Evolutionary conservation across 2,113 vertebrate species (phyloP), one percentile per base, ranked within the genome.

Genomic region (Aviceda subcristata): DNA sequence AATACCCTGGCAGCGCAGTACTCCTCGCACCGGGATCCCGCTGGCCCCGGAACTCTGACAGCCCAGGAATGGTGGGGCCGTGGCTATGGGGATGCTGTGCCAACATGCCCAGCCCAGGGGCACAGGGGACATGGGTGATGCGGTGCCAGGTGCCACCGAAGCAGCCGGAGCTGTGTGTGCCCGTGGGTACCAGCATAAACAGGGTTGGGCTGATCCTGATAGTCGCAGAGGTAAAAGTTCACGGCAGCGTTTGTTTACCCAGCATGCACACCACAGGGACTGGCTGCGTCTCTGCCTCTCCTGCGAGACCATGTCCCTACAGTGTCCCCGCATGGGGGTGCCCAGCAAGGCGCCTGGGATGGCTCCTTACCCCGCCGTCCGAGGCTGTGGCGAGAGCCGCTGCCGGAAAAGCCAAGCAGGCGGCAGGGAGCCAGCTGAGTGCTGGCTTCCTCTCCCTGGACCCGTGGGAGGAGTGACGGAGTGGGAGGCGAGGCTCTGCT

Each of bases 11-110:
- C 21, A 29, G 51, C 3, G 0, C 2, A 0, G 24, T 18, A 20
- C 46, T 48, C 11, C 60, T 82, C 1, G 0, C 29, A 12, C 26
- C 1, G 0, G 20, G 22, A 18, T 39, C 34, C 27, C 8, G 0
- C 32, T 39, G 60, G 27, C 19, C n/a, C 12, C 4, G 3, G 60
- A 51, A 36, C 3, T 43, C 23, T 0, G 2, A 12, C 5, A 15
- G 36, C 16, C 34, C 27, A 13, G 34, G 48, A 72, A 7, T 0
- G 4, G n/a, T n/a, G n/a, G n/a, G 74, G 60, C 55, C 1, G 1
- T 0, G 3, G 45, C 59, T 66, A 5, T 0, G 2, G 56, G 41
- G 14, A 39, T 1, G 0, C 24, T 19, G 22, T 45, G 79, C 43
- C 2, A 1, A 62, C 24, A 13, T 8, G 29, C n/a, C 73, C 29